These are phyloP conservation scores for Drosophila ironensis DNA, from an alignment of 1,140 invertebrate genomes.

Conservation along the genomic window DNA sequence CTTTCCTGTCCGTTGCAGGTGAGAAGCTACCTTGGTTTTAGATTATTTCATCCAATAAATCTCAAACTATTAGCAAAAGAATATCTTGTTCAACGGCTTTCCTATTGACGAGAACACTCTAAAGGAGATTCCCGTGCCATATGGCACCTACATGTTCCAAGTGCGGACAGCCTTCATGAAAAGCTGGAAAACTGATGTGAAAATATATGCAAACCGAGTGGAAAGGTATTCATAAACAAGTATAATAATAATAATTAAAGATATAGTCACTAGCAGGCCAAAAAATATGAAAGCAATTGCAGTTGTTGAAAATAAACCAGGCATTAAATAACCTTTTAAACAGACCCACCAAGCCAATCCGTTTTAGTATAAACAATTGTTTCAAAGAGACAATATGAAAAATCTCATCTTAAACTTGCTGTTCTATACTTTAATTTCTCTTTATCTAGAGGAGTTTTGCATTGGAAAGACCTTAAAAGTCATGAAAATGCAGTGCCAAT, in stretches of 20 bases:
- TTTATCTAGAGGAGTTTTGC: not conserved
- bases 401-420: not conserved
- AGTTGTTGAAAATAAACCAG: not conserved
- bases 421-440: not conserved
- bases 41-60: not conserved
- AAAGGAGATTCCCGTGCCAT: slow-evolving; percentile 13
- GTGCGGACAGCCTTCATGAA: slow-evolving; percentile 2
- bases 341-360: not conserved
- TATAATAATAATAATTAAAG: not conserved
- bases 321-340: not conserved
- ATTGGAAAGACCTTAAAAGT: not conserved
- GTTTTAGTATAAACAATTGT: not conserved
- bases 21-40: not conserved
- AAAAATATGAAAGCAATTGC: not conserved
- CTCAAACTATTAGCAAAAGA: not conserved
- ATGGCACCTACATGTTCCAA: slow-evolving; percentile 11
- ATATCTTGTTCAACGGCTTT: not conserved
- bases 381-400: not conserved
- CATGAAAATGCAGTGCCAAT: slow-evolving; percentile 9
- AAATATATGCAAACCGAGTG: not conserved
- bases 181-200: slow-evolving; percentile 5
- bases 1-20: slow-evolving; percentile 19
- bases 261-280: not conserved
- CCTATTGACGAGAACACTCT: slow-evolving; percentile 15
- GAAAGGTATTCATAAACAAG: not conserved